Percentiles rank a stretch among this genome's conserved stretches.
Conservation (phyloP, 1,140 invertebrate species). For the Drosophila nikananu region DNA sequence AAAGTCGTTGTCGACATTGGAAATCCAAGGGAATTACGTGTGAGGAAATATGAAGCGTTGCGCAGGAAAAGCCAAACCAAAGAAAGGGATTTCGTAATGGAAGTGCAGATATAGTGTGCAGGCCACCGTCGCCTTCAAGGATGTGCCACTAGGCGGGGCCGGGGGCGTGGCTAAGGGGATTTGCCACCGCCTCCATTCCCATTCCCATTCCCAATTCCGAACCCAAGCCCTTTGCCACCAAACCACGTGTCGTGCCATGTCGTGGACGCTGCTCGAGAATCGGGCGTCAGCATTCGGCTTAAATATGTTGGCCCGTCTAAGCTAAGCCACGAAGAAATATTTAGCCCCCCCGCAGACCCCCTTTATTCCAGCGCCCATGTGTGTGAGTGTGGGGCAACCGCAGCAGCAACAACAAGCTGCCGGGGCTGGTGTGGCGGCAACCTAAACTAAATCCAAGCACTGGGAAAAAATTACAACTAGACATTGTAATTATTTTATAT, state of each 20-base stretch:
- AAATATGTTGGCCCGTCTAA: conserved; percentile 75
- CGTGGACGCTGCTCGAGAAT: conserved; percentile 53
- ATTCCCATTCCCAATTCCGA: background rate
- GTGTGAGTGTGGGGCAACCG: conserved; percentile 45
- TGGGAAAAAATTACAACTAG: background rate
- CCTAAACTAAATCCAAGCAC: conserved; percentile 10
- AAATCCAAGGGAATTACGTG: conserved; percentile 73
- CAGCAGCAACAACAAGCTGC: conserved; percentile 61
- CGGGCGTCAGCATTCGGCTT: conserved; percentile 61
- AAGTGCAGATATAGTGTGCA: conserved; percentile 53
- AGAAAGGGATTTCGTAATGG: conserved; percentile 59
- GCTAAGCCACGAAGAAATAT: conserved; percentile 82
- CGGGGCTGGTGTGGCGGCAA: conserved; percentile 12
- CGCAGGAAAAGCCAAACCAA: conserved; percentile 35
- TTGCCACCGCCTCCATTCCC: conserved; percentile 50
- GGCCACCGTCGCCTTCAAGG: conserved; percentile 60
- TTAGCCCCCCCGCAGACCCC: conserved; percentile 13
- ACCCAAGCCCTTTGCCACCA: conserved; percentile 29
- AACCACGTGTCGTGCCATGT: conserved; percentile 74
- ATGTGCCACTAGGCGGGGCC: conserved; percentile 47
- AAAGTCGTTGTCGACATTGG: conserved; percentile 48
- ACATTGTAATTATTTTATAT: too few relatives aligned
- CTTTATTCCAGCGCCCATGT: conserved; percentile 22
- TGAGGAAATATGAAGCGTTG: conserved; percentile 69
- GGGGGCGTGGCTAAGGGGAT: conserved; percentile 69